These are phyloP conservation scores for Drosophila gunungcola DNA, from an alignment of 1,140 invertebrate genomes.

Conservation along the genomic window DNA sequence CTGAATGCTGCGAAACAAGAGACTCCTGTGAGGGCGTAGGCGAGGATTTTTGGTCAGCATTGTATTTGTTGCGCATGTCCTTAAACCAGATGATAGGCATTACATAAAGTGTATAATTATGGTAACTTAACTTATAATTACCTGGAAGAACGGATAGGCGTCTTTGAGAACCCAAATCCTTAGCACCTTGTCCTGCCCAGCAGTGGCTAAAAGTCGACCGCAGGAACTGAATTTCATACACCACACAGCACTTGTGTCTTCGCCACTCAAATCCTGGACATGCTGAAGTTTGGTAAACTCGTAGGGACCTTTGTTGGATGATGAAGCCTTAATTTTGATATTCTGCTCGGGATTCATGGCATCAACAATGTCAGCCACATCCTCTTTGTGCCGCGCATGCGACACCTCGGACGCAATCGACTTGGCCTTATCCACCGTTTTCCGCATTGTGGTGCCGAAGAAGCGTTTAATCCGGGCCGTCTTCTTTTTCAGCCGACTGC, in stretches of 20 bases:
- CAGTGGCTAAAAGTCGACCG: slow-evolving; percentile 96
- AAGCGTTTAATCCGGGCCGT: slow-evolving; percentile 92
- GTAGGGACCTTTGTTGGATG: slow-evolving; percentile 97
- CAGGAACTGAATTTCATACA: slow-evolving; percentile 99
- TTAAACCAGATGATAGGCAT: slow-evolving; percentile 85
- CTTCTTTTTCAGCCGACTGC: slow-evolving; percentile 85
- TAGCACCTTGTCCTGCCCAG: slow-evolving; percentile 97
- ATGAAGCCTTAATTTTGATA: slow-evolving; percentile 96
- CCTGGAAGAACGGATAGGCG: slow-evolving; percentile 94
- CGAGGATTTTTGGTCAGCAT: slow-evolving; percentile 93
- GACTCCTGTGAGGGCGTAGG: slow-evolving; percentile 96
- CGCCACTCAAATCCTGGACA: slow-evolving; percentile 91
- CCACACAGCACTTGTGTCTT: slow-evolving; percentile 97
- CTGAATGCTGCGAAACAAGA: slow-evolving; percentile 91
- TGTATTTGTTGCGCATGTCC: slow-evolving; percentile 97
- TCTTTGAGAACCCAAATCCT: slow-evolving; percentile 97
- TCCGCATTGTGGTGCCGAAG: slow-evolving; percentile 93
- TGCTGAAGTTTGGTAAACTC: slow-evolving; percentile 92
- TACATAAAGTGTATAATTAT: not conserved
- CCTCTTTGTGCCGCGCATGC: slow-evolving; percentile 93
- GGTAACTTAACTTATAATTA: not conserved
- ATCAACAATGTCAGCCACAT: slow-evolving; percentile 93
- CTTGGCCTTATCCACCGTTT: slow-evolving; percentile 95
- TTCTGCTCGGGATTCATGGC: slow-evolving; percentile 93
- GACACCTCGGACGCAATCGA: slow-evolving; percentile 94